Percentiles rank a stretch among this genome's conserved stretches.
These are phyloP conservation scores for Sycobia sp. DNA, from an alignment of 1,140 invertebrate genomes.

Conservation along the genomic window DNA sequence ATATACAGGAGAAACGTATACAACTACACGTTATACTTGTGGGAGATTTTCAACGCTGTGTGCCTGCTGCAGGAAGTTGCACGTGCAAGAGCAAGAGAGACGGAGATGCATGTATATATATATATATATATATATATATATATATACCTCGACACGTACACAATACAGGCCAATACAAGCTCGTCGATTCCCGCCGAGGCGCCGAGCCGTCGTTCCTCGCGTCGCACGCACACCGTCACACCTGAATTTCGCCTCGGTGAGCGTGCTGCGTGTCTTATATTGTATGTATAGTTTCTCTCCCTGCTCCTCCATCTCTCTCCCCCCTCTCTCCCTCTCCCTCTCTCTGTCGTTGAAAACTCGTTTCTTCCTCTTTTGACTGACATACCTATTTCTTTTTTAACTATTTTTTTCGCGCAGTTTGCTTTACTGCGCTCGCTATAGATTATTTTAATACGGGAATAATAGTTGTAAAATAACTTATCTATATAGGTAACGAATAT, in stretches of 20 bases:
- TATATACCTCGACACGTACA: conserved; percentile 20
- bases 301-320: too few species aligned
- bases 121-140: too few species aligned
- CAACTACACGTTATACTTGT: too few species aligned
- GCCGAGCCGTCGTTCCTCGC: conserved; percentile 34
- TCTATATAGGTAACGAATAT: background rate
- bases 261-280: conserved; percentile 29
- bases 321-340: background rate
- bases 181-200: background rate
- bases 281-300: conserved; percentile 28
- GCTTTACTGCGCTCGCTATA: conserved; percentile 15
- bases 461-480: conserved; percentile 15
- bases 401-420: conserved; percentile 20
- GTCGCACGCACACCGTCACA: conserved; percentile 20
- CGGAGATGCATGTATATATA: too few species aligned
- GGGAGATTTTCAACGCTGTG: too few species aligned
- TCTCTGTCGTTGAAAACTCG: conserved; percentile 11
- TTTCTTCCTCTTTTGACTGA: conserved; percentile 30
- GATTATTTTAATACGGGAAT: conserved; percentile 27
- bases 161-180: too few species aligned
- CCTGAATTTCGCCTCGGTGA: background rate
- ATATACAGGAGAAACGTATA: too few species aligned
- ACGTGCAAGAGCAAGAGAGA: conserved; percentile 18
- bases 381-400: conserved; percentile 29
- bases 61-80: conserved; percentile 28